Evolutionary conservation across 1,140 invertebrate genomes (phyloP).

Genomic region (Drosophila sucinea): DNA sequence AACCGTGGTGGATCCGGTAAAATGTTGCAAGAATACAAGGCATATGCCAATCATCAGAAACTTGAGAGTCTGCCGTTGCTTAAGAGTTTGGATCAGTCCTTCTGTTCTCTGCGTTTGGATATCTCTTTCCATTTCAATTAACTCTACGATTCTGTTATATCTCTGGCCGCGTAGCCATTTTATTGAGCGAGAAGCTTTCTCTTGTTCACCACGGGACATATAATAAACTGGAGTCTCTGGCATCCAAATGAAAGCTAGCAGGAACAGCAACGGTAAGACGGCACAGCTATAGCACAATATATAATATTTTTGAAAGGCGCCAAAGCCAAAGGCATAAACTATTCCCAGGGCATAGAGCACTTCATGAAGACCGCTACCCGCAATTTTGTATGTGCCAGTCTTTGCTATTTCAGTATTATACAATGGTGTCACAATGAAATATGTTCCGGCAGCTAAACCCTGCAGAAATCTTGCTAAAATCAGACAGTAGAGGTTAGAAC

Average conservation of each 20-base stretch:
- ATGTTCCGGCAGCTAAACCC: not conserved
- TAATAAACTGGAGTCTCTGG: not conserved
- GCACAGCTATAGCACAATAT: not conserved
- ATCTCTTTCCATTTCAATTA: not conserved
- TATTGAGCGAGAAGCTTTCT: not conserved
- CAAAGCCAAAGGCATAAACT: not conserved
- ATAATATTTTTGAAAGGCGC: not conserved
- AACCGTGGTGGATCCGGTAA: not conserved
- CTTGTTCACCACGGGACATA: not conserved
- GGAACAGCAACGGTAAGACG: not conserved
- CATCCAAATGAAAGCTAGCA: not conserved
- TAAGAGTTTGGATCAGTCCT: not conserved
- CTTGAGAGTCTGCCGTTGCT: not conserved
- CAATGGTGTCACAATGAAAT: not conserved
- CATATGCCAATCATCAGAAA: not conserved
- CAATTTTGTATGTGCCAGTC: not conserved
- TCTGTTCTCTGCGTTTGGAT: not conserved
- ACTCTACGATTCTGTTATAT: not conserved
- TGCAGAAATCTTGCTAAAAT: not conserved
- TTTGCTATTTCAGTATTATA: not conserved
- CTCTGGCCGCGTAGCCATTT: not conserved
- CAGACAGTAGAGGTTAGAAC: not conserved
- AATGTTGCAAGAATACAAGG: not conserved
- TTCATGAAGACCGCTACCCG: not conserved
- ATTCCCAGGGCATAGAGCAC: not conserved